phyloP scores from a whole-genome alignment of 2,797 vertebrate species.

The Buceros bicornis region DNA sequence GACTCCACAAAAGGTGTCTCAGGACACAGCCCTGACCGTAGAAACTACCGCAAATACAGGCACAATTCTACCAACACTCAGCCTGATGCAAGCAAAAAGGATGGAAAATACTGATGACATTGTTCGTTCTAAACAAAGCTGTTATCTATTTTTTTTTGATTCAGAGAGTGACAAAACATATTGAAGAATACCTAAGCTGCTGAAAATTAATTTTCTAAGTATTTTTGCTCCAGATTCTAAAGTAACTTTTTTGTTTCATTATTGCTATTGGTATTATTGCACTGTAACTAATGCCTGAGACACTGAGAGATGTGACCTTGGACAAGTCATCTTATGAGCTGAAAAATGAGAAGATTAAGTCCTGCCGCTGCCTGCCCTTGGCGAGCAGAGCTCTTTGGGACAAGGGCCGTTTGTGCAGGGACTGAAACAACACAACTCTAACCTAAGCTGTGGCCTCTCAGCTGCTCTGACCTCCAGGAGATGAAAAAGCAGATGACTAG shows the following conservation, averaged over 20 bases:
- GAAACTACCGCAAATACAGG: background rate
- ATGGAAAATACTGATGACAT: background rate
- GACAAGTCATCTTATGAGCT: slow-evolving; percentile 30
- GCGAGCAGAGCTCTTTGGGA: background rate
- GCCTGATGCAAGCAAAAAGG: background rate
- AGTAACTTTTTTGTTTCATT: background rate
- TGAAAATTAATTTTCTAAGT: background rate
- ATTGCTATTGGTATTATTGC: background rate
- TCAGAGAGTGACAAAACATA: background rate
- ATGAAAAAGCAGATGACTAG: background rate
- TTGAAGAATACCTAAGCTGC: background rate
- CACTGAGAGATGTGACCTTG: background rate
- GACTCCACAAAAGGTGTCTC: background rate
- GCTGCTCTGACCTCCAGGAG: background rate
- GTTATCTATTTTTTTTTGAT: background rate
- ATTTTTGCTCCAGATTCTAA: background rate
- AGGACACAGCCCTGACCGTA: background rate
- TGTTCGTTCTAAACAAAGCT: background rate
- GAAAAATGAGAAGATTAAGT: slow-evolving; percentile 47
- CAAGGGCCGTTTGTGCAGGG: background rate
- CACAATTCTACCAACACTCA: background rate
- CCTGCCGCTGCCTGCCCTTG: background rate
- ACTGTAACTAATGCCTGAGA: background rate
- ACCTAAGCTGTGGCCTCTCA: background rate
- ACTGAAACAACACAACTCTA: background rate